Evolutionary conservation across 2,113 vertebrate species (phyloP), one percentile per base, ranked within the genome.

Genomic region (Porphyrio hochstetteri): DNA sequence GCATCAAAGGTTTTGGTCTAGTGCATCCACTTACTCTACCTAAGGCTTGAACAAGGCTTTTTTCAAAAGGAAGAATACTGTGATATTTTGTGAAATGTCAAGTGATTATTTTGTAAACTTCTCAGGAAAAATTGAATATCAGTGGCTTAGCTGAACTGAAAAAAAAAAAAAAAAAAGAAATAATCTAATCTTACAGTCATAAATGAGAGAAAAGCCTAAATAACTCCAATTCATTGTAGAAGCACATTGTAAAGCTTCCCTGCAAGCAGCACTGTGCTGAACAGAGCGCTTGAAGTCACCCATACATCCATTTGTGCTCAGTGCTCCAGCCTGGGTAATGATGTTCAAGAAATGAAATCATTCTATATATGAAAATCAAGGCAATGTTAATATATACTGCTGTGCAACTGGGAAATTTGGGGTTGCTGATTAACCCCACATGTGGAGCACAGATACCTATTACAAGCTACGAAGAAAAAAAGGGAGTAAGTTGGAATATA

Each of bases 11-110:
- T 28, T 96, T 95, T 57, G 33, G 13, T 35, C n/a, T 57, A 3
- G 16, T 68, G 13, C 24, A 70, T 74, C 56, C 2, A 4, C 89
- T 86, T 84, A 56, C 27, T 89, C 33, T 29, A 27, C 42, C 35
- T 33, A 44, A 71, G 56, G 35, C 40, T 50, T 35, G 13, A 64
- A 35, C 13, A 67, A 70, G 55, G 33, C 19, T 75, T 42, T 36
- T 29, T 48, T 46, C 44, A 5, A 68, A n/a, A 70, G 31, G 52
- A 92, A 76, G 33, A 72, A 69, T 61, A 87, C 21, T 57, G 70
- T 82, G 89, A 59, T 95, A 69, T 93, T 95, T 87, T 76, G 21
- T 82, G 57, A 96, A 95, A 85, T 91, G 85, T 86, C 85, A 95
- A 90, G 71, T 61, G 78, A 76, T 90, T 80, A 61, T 93, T 91